Base-by-base conservation (phyloP, 2,797 vertebrate genomes). In the Brachymystax lenok region DNA sequence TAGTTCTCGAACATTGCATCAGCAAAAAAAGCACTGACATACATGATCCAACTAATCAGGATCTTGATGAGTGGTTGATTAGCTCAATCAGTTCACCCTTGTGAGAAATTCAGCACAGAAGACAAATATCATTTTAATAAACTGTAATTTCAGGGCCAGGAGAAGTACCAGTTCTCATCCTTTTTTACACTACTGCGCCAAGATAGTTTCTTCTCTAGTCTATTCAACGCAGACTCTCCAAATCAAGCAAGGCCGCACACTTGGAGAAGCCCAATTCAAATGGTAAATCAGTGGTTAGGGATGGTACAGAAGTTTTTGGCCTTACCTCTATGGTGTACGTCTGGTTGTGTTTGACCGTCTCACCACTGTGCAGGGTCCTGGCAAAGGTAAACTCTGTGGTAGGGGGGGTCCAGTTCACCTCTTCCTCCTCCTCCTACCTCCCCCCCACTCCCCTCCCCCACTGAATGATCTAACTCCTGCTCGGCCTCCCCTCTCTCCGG, bases 291-390 rank as follows among this genome's bases (percentile, higher is more conserved):
- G 30, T 24, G 27, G 63, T 66, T 28, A 66, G 27, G 27, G 63
- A 59, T 59, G 56, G 56, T 10, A 16, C 12, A 30, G 12, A 2
- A 14, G 16, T 33, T 30, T 30, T 30, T 30, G 66, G 66, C 8
- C 94, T 88, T 93, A 99, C 98, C 94, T 99, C 96, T 89, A 90
- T 91, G 71, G 93, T 94, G 87, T 96, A 97, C 14, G 90, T 92
- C 84, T 96, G 95, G 67, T 95, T 92, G 63, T 95, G 95, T 78
- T 88, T 93, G 79, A 94, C 90, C 0, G 92, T 91, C 85, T 97
- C 96, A 80, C 95, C 96, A 30, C 94, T 93, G 74, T 89, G 92
- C 74, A 96, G 89, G 12, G 95, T 94, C 88, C 91, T 94, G 70
- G 88, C 84, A 80, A 94, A 70, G 78, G 91, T 92, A 46, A 96